Evolutionary conservation across 2,888 invertebrate species (phyloP), one percentile per base, ranked within the genome.

Genomic region (Lepidonotus clava): DNA sequence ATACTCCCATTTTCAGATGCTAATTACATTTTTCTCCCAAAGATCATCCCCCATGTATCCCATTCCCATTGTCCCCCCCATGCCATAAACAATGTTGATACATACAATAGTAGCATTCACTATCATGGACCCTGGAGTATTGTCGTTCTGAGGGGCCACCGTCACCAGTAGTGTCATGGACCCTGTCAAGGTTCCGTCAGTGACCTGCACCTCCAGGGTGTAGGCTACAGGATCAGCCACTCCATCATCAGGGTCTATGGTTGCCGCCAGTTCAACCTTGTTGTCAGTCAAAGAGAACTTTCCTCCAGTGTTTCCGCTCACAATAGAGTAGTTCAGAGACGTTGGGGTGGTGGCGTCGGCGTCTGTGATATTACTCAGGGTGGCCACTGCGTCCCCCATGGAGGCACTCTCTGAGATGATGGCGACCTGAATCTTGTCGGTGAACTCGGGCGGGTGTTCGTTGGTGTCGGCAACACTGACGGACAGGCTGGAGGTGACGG

Each of bases 181-280:
- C 4, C 76, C 76, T 36, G 32, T 34, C 14, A 76, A 38, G 5
- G 76, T 38, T 1, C 76, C 76, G 38, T 76, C 76, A 5, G 76
- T 36, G 21, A 76, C 76, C 32, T 28, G 32, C 24, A 61, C 28
- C 8, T 11, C n/a, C 8, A 61, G 28, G n/a, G 24, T 11, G n/a
- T 61, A 61, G n/a, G 11, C 6, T 24, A n/a, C 6, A 8, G 61
- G 11, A 28, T 61, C 61, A 28, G n/a, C 61, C 6, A 28, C 40
- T 76, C 76, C 76, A 40, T 1, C 76, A 24, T 76, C 76, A 21
- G 28, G 76, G n/a, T 76, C 76, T 36, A 76, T 38, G 5, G 24
- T 21, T 14, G 8, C 34, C n/a, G 76, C 76, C 36, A 76, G 0
- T 34, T 38, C 38, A 14, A 76, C 76, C 2, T 76, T 40, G 40